phyloP scores from a whole-genome alignment of 2,797 vertebrate species.

The Picus viridis region DNA sequence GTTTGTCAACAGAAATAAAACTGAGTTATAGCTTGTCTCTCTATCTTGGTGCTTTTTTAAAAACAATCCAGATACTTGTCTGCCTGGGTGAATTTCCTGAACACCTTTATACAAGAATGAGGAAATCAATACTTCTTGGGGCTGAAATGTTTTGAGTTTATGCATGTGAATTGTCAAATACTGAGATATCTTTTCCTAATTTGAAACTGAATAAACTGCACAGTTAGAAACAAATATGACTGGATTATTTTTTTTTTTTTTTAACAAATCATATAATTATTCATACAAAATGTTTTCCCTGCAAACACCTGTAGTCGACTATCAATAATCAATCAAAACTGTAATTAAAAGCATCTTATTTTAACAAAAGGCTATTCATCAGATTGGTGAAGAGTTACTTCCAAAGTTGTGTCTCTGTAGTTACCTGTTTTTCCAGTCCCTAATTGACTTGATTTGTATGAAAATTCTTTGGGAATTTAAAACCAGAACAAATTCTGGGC shows the following conservation, averaged over 20 bases:
- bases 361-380: not conserved
- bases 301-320: not conserved
- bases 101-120: slow-evolving; percentile 44
- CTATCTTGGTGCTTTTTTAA: not conserved
- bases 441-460: not conserved
- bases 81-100: slow-evolving; percentile 45
- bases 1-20: slow-evolving; percentile 62
- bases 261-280: not conserved
- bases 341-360: not conserved
- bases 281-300: not conserved
- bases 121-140: slow-evolving; percentile 4
- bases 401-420: not conserved
- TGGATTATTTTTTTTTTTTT: not conserved
- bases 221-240: slow-evolving; percentile 29
- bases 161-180: slow-evolving; percentile 60
- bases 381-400: not conserved
- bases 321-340: not conserved
- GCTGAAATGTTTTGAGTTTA: slow-evolving; percentile 24
- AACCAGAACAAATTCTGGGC: not conserved
- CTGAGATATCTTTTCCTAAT: slow-evolving; percentile 53
- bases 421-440: not conserved
- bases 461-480: not conserved
- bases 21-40: slow-evolving; percentile 42
- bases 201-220: slow-evolving; percentile 61
- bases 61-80: not conserved